These are phyloP conservation scores for Prunella strophiata DNA, from an alignment of 2,797 vertebrate species.

Conservation along the genomic window DNA sequence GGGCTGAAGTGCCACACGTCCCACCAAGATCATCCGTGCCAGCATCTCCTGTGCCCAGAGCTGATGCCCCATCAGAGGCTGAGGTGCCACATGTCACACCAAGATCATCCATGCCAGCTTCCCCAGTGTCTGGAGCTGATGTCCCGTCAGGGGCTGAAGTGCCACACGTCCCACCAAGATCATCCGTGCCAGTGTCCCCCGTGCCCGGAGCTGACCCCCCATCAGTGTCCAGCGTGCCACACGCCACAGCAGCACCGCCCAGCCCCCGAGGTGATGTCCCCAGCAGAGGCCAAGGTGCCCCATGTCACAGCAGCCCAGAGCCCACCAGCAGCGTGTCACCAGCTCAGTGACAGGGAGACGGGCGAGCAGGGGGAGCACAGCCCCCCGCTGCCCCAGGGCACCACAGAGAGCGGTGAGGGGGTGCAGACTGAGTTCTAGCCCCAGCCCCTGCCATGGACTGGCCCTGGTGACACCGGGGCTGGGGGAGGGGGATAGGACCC, in stretches of 20 bases:
- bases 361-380: conserved; percentile 45
- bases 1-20: conserved; percentile 13
- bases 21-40: background rate
- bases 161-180: background rate
- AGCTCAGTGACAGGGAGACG: conserved; percentile 52
- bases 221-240: background rate
- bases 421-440: conserved; percentile 80
- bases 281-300: background rate
- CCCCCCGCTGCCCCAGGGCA: background rate
- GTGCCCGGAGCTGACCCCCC: background rate
- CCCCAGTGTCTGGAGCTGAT: background rate
- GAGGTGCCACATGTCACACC: conserved; percentile 41
- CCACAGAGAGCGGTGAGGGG: conserved; percentile 42
- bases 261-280: background rate
- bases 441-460: background rate
- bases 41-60: rapidly evolving
- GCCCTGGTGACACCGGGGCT: background rate
- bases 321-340: conserved; percentile 37
- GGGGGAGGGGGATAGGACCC: background rate
- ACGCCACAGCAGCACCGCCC: background rate
- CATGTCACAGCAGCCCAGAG: conserved; percentile 62
- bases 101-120: background rate
- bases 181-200: background rate
- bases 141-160: background rate
- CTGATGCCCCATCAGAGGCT: background rate